Evolutionary conservation across 1,140 invertebrate genomes (phyloP), one percentile per base, ranked within the genome.

Genomic region (Marisa cornuarietis): DNA sequence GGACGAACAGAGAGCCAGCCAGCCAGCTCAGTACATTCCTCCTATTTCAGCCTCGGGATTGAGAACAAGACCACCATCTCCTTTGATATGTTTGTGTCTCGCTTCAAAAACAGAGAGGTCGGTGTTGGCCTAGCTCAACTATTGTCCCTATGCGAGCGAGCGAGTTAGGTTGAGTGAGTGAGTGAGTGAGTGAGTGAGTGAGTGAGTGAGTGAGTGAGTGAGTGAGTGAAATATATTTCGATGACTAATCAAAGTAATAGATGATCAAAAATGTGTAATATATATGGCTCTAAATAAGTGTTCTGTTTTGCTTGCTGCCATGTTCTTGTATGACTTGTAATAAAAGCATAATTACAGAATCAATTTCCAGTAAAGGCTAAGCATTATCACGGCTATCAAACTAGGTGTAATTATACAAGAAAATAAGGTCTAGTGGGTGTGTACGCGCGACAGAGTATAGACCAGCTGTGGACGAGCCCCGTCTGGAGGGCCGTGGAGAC

Each of bases 1-100:
- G n/a, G n/a, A n/a, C n/a, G n/a, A n/a, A n/a, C n/a, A n/a, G n/a
- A n/a, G n/a, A n/a, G n/a, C n/a, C n/a, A n/a, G n/a, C n/a, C n/a
- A n/a, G n/a, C n/a, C n/a, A n/a, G 58, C n/a, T 76, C 42, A 20
- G 42, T 16, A 54, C 13, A 0, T 11, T 24, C 8, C n/a, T 51
- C 63, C n/a, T 0, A 14, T 65, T 77, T 51, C 76, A 79, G 78
- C 31, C n/a, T 79, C 0, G 71, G 62, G 13, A 58, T 79, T n/a
- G 61, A 74, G 14, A 26, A 79, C 11, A 49, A 71, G 49, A 49
- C 72, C 2, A 18, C 6, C 61, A 83, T 83, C 65, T 72, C 79
- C 1, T 85, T 85, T 79, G 82, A 82, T 18, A 71, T 31, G 8
- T 85, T 83, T 80, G 81, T 85, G 9, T 69, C 79, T n/a, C 79